Evolutionary conservation across 2,797 vertebrate genomes (phyloP), one percentile per base, ranked within the genome.

Genomic region (Notoglanidium macrostoma): DNA sequence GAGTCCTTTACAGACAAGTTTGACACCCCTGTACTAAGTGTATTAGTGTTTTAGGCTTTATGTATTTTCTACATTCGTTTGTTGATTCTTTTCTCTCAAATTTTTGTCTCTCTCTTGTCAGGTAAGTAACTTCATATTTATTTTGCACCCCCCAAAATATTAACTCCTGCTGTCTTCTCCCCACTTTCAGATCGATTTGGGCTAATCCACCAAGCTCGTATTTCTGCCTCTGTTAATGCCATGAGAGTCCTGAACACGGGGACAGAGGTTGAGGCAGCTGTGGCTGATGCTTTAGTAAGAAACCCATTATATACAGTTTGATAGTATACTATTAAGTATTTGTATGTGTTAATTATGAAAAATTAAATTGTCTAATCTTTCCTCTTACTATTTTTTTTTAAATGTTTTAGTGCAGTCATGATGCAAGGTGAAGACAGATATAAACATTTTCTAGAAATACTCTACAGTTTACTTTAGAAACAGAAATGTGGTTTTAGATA

Each of bases 211-310:
- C 96, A 98, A 92, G 97, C 97, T 68, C 96, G 98, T 86, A 96
- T 98, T 91, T 98, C 98, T 82, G 97, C 98, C 4, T 98, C 98
- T 1, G 96, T 98, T 89, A 99, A 97, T 79, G 97, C 98, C 90
- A 98, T 99, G 98, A 93, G 97, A 90, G 97, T 98, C 63, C 94
- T 99, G 23, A 99, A 98, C 94, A 98, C 98, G 0, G 98, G 98
- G 90, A 98, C 98, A 0, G 98, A 99, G 90, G 96, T 99, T 89
- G 98, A 99, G 92, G 98, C 98, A 5, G 98, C 98, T 0, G 98
- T 99, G 1, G 98, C 98, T 0, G 98, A 99, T 87, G 98, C 98
- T 92, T 94, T 99, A 97, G 98, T 99, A 95, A 96, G 97, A 93
- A 85, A 19, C 11, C 3, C 19, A 0, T 59, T n/a, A 21, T 32